These are phyloP conservation scores for Acestrorhynchus altus DNA, from an alignment of 2,797 vertebrate species.

Conservation along the genomic window DNA sequence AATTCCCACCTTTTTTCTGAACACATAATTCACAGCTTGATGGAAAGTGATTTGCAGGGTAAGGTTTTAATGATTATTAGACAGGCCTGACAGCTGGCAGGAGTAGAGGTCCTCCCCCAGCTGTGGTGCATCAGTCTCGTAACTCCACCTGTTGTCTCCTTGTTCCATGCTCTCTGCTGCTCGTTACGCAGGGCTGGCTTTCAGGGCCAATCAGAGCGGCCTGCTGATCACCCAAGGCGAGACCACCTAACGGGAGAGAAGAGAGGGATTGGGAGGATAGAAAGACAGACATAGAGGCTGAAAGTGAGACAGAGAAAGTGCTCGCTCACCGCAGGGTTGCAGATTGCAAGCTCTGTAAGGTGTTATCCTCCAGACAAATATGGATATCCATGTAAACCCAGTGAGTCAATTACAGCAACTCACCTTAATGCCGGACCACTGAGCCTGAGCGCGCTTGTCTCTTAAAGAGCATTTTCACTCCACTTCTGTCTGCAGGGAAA, in stretches of 20 bases:
- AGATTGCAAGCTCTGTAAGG: slow-evolving; percentile 71
- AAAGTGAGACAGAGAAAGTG: slow-evolving; percentile 35
- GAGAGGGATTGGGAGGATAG: slow-evolving; percentile 17
- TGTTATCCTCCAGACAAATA: slow-evolving; percentile 80
- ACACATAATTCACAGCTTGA: background rate
- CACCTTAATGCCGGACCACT: slow-evolving; percentile 65
- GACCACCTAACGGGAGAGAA: slow-evolving; percentile 41
- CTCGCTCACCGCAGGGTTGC: slow-evolving; percentile 60
- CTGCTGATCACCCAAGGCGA: slow-evolving; percentile 73
- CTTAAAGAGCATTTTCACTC: slow-evolving; percentile 29
- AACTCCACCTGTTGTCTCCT: slow-evolving; percentile 78
- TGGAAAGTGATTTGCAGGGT: slow-evolving; percentile 38
- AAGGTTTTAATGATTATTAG: slow-evolving; percentile 48
- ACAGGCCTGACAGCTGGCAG: slow-evolving; percentile 70
- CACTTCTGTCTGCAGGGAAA: slow-evolving; percentile 33
- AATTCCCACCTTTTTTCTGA: too few relatives aligned
- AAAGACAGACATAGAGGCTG: slow-evolving; percentile 40
- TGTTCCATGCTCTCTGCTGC: slow-evolving; percentile 62
- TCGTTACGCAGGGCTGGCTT: slow-evolving; percentile 74
- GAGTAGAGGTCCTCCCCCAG: slow-evolving; percentile 70
- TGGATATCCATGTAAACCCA: slow-evolving; percentile 73
- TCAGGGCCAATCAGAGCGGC: slow-evolving; percentile 75
- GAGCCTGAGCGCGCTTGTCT: slow-evolving; percentile 40
- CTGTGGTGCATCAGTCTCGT: slow-evolving; percentile 71
- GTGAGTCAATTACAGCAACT: slow-evolving; percentile 70